Base-by-base conservation (phyloP, 2,888 invertebrate species). In the Andrena minutula region DNA sequence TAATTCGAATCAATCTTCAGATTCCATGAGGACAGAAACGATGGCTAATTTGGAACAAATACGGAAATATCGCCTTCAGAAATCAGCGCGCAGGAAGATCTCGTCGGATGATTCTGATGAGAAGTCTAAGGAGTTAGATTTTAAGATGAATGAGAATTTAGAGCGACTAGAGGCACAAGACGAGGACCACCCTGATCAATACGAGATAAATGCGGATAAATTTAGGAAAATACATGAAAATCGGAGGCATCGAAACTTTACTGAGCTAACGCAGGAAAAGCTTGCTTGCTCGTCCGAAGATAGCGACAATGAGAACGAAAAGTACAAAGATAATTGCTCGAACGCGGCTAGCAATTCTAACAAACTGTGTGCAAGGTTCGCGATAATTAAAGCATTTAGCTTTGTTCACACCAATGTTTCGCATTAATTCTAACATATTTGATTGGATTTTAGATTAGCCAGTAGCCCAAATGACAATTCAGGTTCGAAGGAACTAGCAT, bases 281-380 rank as follows among this genome's bases (percentile, higher is more conserved):
- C 87, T 84, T 41, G 73, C 71, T 4, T 89, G 88, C 71, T 85
- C 84, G 6, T 89, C 86, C 35, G 88, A 84, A 64, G 88, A 83
- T 35, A 84, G 83, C 49, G 90, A 89, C 23, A 89, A 73, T 53
- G 86, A 69, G 4, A 75, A 80, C 73, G 73, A 68, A 49, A 75
- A 76, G 60, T 65, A 70, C 1, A 64, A 74, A 70, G 28, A 82
- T 8, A 66, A 53, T 69, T 73, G 75, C 30, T 20, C 12, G 0
- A 23, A 68, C 58, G 35, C 32, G 16, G 41, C 72, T 30, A 89
- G 71, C 26, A 91, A 88, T 64, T 92, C 93, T 5, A 89, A 91
- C 78, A 89, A 90, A 73, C 79, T 93, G 58, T 90, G 90, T 69
- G 87, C 90, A 63, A 92, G 92, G 93, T 93, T 85, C 70, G 86